Evolutionary conservation across 2,797 vertebrate species (phyloP), one percentile per base, ranked within the genome.

Genomic region (Apodemus agrarius): DNA sequence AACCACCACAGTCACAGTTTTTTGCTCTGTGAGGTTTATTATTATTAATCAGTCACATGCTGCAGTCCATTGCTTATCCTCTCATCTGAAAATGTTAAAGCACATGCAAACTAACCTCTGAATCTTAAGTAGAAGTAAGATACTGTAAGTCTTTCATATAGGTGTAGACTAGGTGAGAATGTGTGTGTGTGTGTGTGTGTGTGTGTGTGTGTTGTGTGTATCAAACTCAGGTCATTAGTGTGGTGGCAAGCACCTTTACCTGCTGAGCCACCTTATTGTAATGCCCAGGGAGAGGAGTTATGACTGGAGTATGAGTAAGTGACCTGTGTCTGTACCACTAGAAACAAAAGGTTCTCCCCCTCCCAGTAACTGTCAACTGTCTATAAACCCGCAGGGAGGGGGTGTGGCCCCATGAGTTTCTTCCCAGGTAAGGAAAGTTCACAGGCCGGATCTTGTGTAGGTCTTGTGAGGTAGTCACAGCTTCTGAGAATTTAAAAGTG

Each of bases 61-160:
- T 86, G 6, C 6, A 5, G 7, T n/a, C 43, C 4, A 5, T 26
- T 72, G 43, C 34, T 22, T 69, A 1, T 26, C 61, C 63, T 65
- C 43, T n/a, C 29, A 54, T 52, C 46, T 29, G 46, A n/a, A 80
- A 22, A 37, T 85, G 12, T 65, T 67, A 85, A 46, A 17, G 29
- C 10, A 34, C 29, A 22, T 49, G 49, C 34, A 72, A 93, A 88
- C 34, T 90, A 89, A 96, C 37, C 79, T 75, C 49, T 85, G 34
- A 59, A 31, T 91, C 84, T 91, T 90, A 89, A 95, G 86, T 86
- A 82, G 54, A 59, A 95, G 26, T 89, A 75, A 91, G 40, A 80
- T 80, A 93, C 49, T 87, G 21, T 65, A 40, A 49, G 72, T 92
- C 86, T 94, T 43, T 94, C 24, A 12, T 43, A 43, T 43, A 46